phyloP scores from a whole-genome alignment of 2,888 invertebrate species.

The Macrosiphum euphorbiae region DNA sequence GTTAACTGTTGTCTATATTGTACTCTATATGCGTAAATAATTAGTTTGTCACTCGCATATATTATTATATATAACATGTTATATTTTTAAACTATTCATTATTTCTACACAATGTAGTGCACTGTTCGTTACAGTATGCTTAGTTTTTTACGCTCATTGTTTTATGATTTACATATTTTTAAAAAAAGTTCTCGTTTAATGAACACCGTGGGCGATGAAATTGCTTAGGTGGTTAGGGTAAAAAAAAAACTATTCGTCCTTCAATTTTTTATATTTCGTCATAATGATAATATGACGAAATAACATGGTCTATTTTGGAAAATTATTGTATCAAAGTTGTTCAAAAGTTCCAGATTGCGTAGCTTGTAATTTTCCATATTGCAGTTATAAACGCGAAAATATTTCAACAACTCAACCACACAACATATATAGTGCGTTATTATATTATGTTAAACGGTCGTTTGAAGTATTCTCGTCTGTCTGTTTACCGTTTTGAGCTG shows the following conservation, averaged over 20 bases:
- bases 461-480: not conserved
- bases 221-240: not conserved
- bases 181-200: not conserved
- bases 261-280: slow-evolving; percentile 4
- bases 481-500: not conserved
- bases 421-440: not conserved
- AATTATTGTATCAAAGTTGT: not conserved
- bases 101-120: not conserved
- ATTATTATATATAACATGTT: no score
- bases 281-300: not conserved
- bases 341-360: not conserved
- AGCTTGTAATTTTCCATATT: not conserved
- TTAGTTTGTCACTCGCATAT: not conserved
- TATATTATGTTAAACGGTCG: slow-evolving; percentile 8
- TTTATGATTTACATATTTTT: slow-evolving; percentile 5
- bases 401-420: not conserved
- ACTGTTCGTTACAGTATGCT: not conserved
- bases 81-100: not conserved
- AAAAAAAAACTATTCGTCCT: not conserved
- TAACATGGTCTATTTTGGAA: not conserved
- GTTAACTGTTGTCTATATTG: not conserved
- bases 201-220: slow-evolving; percentile 7
- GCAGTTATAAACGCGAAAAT: not conserved
- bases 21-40: not conserved
- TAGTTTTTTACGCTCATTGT: not conserved